Conservation (phyloP, 1,140 invertebrate species). For the Aricia agestis region DNA sequence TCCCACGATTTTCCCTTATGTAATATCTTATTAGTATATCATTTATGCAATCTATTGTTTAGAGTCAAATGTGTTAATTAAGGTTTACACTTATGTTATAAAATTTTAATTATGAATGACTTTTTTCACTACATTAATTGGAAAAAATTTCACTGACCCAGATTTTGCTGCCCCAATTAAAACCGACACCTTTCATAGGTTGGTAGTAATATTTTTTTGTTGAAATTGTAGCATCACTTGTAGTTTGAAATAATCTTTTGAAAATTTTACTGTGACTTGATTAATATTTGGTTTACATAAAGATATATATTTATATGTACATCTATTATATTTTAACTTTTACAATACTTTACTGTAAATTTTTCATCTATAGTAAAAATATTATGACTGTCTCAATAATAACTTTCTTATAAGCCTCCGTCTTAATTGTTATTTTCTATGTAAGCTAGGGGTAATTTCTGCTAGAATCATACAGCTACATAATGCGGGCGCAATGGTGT, state of each 20-base stretch:
- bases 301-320: no score
- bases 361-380: no score
- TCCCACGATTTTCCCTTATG: conserved; percentile 14
- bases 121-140: background rate
- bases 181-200: background rate
- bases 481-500: conserved; percentile 3
- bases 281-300: no score
- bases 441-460: background rate
- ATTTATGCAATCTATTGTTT: conserved; percentile 11
- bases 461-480: background rate
- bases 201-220: background rate
- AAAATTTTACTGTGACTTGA: background rate
- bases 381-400: no score
- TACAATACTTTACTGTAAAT: no score
- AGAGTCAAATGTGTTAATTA: conserved; percentile 2
- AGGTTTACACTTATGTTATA: background rate
- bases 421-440: background rate
- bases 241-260: background rate
- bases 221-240: background rate
- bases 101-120: background rate
- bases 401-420: background rate
- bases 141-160: conserved; percentile 4
- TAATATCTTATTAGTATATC: background rate
- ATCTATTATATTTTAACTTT: no score
- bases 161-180: background rate